These are phyloP conservation scores for Halcyon smyrnensis DNA, from an alignment of 2,797 vertebrate species.

Conservation along the genomic window DNA sequence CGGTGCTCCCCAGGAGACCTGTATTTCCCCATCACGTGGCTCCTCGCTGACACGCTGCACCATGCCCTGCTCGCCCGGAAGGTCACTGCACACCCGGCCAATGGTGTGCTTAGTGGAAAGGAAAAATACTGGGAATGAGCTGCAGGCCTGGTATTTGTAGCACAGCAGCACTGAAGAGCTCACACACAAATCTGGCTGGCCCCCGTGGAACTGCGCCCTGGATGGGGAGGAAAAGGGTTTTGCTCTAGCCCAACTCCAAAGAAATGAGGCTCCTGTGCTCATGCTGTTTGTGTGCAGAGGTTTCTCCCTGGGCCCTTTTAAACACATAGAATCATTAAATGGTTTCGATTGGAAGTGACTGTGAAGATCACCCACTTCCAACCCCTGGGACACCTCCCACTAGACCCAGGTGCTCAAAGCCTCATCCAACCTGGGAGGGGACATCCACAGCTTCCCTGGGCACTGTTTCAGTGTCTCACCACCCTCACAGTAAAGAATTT, in stretches of 20 bases:
- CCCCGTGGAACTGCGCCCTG: not conserved
- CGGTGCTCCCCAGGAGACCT: not conserved
- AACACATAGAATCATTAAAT: not conserved
- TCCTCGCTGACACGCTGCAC: not conserved
- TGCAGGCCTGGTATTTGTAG: not conserved
- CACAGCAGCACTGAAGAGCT: not conserved
- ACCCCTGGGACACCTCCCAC: not conserved
- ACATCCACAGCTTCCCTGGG: not conserved
- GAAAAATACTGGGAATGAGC: constrained; percentile 50
- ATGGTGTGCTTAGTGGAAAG: not conserved
- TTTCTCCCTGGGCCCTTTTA: not conserved
- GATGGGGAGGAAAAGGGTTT: not conserved
- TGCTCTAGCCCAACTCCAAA: not conserved
- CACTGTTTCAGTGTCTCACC: not conserved
- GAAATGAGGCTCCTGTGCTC: not conserved
- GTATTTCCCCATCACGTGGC: constrained; percentile 27
- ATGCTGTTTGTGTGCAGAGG: not conserved
- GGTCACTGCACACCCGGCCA: constrained; percentile 19
- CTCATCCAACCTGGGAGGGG: not conserved
- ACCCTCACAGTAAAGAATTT: not conserved
- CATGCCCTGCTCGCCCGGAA: not conserved
- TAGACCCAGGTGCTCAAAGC: not conserved
- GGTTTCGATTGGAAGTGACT: not conserved
- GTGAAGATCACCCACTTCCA: not conserved
- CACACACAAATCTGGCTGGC: rapidly evolving